These are phyloP conservation scores for Drosophila saltans DNA, from an alignment of 1,140 invertebrate species.

Conservation along the genomic window DNA sequence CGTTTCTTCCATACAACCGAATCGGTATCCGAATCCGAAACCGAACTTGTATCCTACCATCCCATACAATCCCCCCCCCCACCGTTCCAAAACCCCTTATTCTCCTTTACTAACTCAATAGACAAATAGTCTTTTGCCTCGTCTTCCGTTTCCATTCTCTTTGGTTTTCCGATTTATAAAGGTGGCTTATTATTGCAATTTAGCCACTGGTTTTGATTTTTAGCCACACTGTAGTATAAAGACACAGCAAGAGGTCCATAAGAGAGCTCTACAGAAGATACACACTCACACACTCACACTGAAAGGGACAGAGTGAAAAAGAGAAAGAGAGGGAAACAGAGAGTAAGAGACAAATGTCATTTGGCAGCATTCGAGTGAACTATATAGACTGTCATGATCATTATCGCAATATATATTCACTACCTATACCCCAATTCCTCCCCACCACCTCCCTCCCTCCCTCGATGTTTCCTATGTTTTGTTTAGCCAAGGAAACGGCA, in stretches of 20 bases:
- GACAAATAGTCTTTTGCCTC: constrained; percentile 59
- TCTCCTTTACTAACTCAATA: constrained; percentile 41
- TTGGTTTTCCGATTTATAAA: constrained; percentile 76
- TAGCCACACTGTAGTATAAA: constrained; percentile 49
- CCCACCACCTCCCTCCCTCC: constrained; percentile 24
- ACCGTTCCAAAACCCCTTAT: too few species aligned
- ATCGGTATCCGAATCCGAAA: constrained; percentile 3
- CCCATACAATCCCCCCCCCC: neutral
- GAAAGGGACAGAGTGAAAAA: neutral
- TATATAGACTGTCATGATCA: constrained; percentile 83
- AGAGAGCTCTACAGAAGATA: neutral
- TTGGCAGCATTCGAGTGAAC: constrained; percentile 80
- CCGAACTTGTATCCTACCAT: constrained; percentile 4
- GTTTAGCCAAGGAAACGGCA: constrained; percentile 43
- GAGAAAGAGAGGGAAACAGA: constrained; percentile 10
- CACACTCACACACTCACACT: too few species aligned
- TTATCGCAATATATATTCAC: constrained; percentile 80
- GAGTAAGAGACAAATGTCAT: constrained; percentile 75
- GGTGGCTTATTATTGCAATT: constrained; percentile 83
- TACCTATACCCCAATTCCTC: constrained; percentile 1
- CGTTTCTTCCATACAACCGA: constrained; percentile 55
- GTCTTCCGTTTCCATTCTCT: constrained; percentile 24
- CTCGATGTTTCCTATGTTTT: too few species aligned
- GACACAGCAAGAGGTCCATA: constrained; percentile 46
- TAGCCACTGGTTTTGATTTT: constrained; percentile 83